These are phyloP conservation scores for Eretmochelys imbricata DNA, from an alignment of 2,113 vertebrate species.

Conservation along the genomic window DNA sequence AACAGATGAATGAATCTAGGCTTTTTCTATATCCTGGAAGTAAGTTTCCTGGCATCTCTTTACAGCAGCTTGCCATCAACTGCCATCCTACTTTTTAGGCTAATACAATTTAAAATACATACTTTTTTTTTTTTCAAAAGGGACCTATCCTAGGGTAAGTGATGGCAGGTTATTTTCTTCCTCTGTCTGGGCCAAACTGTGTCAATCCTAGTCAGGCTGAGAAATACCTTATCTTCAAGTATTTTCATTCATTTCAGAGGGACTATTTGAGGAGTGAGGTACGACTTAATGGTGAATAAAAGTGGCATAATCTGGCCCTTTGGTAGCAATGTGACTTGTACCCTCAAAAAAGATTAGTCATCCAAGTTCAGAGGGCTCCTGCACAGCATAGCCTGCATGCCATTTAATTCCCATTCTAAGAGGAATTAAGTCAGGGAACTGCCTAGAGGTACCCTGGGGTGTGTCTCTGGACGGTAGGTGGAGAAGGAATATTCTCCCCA, in stretches of 20 bases:
- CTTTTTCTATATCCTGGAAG: neutral
- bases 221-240: neutral
- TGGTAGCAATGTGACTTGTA: neutral
- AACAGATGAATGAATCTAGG: neutral
- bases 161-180: neutral
- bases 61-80: neutral
- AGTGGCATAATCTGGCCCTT: neutral
- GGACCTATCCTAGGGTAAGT: neutral
- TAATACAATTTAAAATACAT: neutral
- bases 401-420: accelerated
- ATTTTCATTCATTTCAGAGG: neutral
- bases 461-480: neutral
- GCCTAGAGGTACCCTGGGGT: neutral
- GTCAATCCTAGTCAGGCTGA: accelerated
- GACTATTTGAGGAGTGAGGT: neutral
- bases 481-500: neutral
- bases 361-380: neutral
- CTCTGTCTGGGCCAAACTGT: neutral
- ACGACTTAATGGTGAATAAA: accelerated
- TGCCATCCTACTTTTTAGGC: neutral
- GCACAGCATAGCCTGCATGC: neutral
- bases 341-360: neutral
- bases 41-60: slow-evolving; percentile 19
- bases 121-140: neutral
- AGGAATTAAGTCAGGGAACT: neutral